Base-by-base conservation (phyloP, 2,113 vertebrate species). In the Tonatia bakeri region DNA sequence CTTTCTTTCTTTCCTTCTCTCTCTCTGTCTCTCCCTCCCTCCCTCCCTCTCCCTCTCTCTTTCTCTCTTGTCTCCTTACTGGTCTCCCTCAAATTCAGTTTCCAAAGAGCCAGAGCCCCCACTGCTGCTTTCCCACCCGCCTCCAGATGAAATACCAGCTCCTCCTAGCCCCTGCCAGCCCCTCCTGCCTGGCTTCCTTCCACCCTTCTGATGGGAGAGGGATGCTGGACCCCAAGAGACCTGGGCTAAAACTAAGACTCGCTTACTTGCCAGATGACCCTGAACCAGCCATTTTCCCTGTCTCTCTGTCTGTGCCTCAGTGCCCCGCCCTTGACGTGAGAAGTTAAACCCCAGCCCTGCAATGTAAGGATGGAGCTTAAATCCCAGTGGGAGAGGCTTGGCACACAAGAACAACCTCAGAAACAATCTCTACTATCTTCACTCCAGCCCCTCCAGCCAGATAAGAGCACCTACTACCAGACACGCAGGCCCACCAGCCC, bases 181-280 rank as follows among this genome's bases (percentile, higher is more conserved):
- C 22, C 40, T 54, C 52, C 64, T 28, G 10, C 40, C 76, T 33
- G 16, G 6, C 7, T 47, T n/a, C 26, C 31, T n/a, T 9, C 33
- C 1, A 14, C 54, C 56, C 45, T 52, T 67, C 86, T 67, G 26
- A 76, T 31, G 40, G 56, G 65, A 81, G 8, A 54, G 17, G 24
- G 38, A 67, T 2, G 9, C 52, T 28, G 45, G 45, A 64, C 24
- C 45, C 43, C 91, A 70, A 80, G 4, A 43, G 36, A 45, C 16
- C 92, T 94, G 7, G 52, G 33, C 52, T 94, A 87, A 76, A 45
- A 76, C 82, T 40, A 52, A 76, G 43, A 72, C 36, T 92, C 52
- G 75, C 5, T 40, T 9, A 70, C 76, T 84, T 87, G 43, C 67
- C 59, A 81, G 7, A 14, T 43, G 82, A 67, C 36, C 40, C 20